These are phyloP conservation scores for Craniophora ligustri DNA, from an alignment of 2,888 invertebrate genomes.

Conservation along the genomic window DNA sequence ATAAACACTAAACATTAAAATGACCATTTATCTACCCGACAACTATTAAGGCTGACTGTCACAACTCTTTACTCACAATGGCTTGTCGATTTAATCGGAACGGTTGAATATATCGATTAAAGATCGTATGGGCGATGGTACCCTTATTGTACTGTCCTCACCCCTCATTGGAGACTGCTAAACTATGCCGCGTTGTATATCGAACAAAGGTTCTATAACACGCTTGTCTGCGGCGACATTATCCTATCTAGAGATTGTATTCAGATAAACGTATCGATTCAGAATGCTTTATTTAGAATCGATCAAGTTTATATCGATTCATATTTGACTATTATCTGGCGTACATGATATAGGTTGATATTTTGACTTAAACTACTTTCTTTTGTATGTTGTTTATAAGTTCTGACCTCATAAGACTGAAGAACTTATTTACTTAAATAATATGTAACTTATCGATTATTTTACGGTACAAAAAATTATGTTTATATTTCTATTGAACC, in stretches of 20 bases:
- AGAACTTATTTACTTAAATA: no score
- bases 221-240: constrained; percentile 64
- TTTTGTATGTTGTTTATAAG: constrained; percentile 1
- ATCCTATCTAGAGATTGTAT: constrained; percentile 61
- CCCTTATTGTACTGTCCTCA: constrained; percentile 85
- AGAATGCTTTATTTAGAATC: constrained; percentile 45
- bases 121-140: constrained; percentile 70
- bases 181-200: constrained; percentile 71
- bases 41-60: constrained; percentile 62
- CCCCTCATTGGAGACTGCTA: constrained; percentile 68
- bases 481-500: no score
- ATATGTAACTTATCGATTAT: no score
- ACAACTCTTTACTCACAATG: constrained; percentile 73
- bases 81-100: constrained; percentile 78
- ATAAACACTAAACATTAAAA: constrained; percentile 35
- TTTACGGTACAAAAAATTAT: no score
- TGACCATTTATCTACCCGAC: constrained; percentile 50
- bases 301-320: constrained; percentile 39
- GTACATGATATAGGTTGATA: not conserved
- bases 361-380: not conserved
- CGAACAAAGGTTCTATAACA: constrained; percentile 77
- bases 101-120: constrained; percentile 75
- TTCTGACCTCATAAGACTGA: no score
- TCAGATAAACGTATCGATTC: constrained; percentile 45
- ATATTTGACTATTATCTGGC: constrained; percentile 30